Conservation (phyloP, 2,113 vertebrate species). For the Emydura subglobosa region DNA sequence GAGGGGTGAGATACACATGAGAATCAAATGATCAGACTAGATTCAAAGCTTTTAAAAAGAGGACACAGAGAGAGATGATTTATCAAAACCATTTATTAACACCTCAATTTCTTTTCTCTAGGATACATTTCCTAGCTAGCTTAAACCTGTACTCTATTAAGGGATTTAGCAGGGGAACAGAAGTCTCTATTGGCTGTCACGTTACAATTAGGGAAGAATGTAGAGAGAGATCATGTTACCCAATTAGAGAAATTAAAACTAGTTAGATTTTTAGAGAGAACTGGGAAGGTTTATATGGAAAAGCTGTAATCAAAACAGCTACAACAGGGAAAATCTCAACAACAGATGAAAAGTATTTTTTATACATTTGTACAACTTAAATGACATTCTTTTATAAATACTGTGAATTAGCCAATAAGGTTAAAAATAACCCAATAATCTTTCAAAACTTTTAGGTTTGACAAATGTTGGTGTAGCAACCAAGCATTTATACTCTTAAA, state of each 20-base stretch:
- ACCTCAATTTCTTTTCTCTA: slow-evolving; percentile 8
- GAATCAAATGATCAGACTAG: neutral
- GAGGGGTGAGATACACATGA: neutral
- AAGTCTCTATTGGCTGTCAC: slow-evolving; percentile 27
- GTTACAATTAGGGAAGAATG: slow-evolving; percentile 46
- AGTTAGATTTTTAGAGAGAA: neutral
- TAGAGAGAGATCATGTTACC: slow-evolving; percentile 13
- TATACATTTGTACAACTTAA: neutral
- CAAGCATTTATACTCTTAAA: neutral
- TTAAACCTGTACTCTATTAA: neutral
- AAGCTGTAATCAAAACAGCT: neutral
- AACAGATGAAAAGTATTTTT: neutral
- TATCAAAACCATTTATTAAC: neutral
- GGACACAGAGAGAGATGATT: neutral
- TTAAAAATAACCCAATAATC: neutral
- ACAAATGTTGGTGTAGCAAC: neutral
- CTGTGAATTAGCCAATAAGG: neutral
- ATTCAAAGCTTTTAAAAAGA: neutral
- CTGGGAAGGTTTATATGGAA: slow-evolving; percentile 16
- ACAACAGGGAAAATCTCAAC: neutral
- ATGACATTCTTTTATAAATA: neutral
- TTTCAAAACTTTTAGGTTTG: neutral
- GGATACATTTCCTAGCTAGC: slow-evolving; percentile 9
- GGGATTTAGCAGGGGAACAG: slow-evolving; percentile 31
- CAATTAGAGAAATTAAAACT: slow-evolving; percentile 58